Evolutionary conservation across 2,113 vertebrate genomes (phyloP).

Genomic region (Lepus timidus): DNA sequence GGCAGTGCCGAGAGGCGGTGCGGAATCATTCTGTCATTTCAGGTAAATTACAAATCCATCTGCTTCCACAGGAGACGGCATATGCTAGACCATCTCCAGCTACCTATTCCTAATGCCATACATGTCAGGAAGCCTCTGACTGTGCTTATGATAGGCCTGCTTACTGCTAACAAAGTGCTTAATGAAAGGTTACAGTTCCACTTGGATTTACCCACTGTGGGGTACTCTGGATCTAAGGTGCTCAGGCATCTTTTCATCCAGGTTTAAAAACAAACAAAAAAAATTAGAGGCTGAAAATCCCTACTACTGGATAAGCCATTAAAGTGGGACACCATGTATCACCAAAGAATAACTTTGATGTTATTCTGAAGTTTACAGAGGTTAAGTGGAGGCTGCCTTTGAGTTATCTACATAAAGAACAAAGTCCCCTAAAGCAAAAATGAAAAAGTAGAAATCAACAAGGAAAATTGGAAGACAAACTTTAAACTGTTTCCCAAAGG

Average conservation of each 20-base stretch:
- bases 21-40: conserved; percentile 86
- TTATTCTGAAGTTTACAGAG: not conserved
- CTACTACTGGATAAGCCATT: not conserved
- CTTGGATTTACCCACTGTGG: not conserved
- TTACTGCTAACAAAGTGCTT: not conserved
- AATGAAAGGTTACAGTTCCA: conserved; percentile 35
- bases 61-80: conserved; percentile 69
- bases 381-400: not conserved
- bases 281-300: not conserved
- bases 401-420: not conserved
- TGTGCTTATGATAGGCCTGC: conserved; percentile 27
- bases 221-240: not conserved
- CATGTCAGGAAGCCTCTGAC: conserved; percentile 39
- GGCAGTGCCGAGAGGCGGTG: conserved; percentile 74
- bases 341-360: not conserved
- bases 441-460: not conserved
- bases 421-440: not conserved
- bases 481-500: not conserved
- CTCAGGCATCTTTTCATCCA: not conserved
- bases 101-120: conserved; percentile 33
- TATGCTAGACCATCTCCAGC: conserved; percentile 33
- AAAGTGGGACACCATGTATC: not conserved
- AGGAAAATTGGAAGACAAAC: not conserved
- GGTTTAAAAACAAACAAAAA: not conserved
- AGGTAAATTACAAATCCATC: conserved; percentile 83